Evolutionary conservation across 2,888 invertebrate genomes (phyloP), one percentile per base, ranked within the genome.

Genomic region (Tetropium fuscum): DNA sequence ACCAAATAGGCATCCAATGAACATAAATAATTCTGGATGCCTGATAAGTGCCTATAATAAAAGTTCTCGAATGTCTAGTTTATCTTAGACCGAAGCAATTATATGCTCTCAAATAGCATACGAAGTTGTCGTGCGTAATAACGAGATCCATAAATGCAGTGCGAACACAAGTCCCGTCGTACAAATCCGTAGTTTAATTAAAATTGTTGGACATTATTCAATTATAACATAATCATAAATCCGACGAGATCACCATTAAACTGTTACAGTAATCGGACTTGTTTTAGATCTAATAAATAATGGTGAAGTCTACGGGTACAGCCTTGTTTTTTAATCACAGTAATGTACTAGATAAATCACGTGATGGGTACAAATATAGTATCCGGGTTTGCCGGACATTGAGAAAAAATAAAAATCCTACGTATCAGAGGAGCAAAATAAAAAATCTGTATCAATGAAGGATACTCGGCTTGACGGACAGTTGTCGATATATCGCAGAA

Each of bases 181-280:
- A 60, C 55, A 60, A 63, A 58, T 63, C 58, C 61, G 25, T 51
- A 59, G 58, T 68, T 65, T 68, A 72, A 69, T 72, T 72, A 70
- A 70, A 72, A 68, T 70, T 53, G 66, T 56, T 59, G 60, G 60
- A 59, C 68, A 70, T 71, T 68, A 69, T 64, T 71, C 71, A 71
- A 70, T 69, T 66, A 65, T 47, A 58, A 66, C 66, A 69, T 70
- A 70, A 69, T 71, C 65, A 67, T 71, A 70, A 71, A 71, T 69
- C 69, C 58, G 57, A 62, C 54, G 47, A 66, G 60, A 64, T 63
- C 67, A 58, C 45, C 49, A 41, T 58, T 60, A 60, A 65, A 56
- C 48, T 55, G 51, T 54, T 62, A 32, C 64, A 56, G 54, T 57
- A 60, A 60, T 64, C 62, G 57, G 51, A 59, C 59, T 51, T 54